Base-by-base conservation (phyloP, 2,888 invertebrate species). In the Leucophenga montana region DNA sequence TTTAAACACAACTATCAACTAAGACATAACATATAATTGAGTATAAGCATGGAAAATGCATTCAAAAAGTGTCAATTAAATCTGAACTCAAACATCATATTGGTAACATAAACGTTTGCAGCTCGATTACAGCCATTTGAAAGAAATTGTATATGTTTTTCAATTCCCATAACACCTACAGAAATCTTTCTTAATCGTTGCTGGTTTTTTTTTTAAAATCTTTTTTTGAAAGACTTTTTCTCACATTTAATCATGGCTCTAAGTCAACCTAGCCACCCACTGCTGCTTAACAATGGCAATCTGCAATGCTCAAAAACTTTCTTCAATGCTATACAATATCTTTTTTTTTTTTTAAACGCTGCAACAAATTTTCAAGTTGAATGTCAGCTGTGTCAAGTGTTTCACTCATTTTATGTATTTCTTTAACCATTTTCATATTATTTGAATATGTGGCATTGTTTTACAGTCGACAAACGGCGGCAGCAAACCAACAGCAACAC, bases 371-470 rank as follows among this genome's bases (percentile, higher is more conserved):
- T 44, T 44, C 61, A 61, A 61, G 61, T 61, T 61, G 33, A 61
- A 61, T 61, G 61, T 61, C 61, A 61, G 39, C 39, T 39, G 61
- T 61, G 33, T 61, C 61, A 61, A 18, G 18, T 61, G 44, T 61
- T 33, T 3, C 22, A 22, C 22, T 48, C 16, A 18, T 54, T 54
- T 54, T 54, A 16, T 54, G 11, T 18, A 6, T 54, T 18, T 54
- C 18, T 18, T 27, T 27, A 27, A 27, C 27, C 27, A 27, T 8
- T 56, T 22, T 22, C 22, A 20, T 22, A 20, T 53, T 53, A 16
- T 56, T 56, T 56, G 22, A 56, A 22, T 27, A 56, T 56, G 27
- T 56, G 18, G 22, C 54, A 22, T 56, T 56, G 56, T 56, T 56
- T 56, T 22, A 3, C 39, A 39, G 11, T 39, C 39, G 11, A 8